Base-by-base conservation (phyloP, 2,797 vertebrate genomes). In the Characodon lateralis region DNA sequence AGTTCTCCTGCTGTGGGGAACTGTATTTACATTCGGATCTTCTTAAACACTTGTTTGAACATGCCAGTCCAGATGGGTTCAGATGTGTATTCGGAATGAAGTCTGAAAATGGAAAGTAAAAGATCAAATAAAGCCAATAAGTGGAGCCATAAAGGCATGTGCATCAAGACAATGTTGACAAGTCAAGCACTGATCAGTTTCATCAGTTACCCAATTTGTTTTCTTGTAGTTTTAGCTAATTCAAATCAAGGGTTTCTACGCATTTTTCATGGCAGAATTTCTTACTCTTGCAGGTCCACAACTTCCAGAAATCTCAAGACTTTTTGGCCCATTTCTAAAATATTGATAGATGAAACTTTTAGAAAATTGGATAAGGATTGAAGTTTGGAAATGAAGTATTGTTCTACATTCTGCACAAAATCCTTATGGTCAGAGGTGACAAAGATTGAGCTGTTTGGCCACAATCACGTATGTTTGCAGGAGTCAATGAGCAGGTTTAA, bases 91-190 rank as follows among this genome's bases (percentile, higher is more conserved):
- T 83, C 82, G 46, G 72, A 89, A 78, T 72, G 76, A 78, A 61
- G 75, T 92, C 95, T 96, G 93, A 68, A 94, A 90, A 74, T 63
- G 59, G 69, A 93, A 83, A 92, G 39, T 86, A 86, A 90, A 77
- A 65, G 6, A 39, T 91, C 53, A 89, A 77, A 18, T 12, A 31
- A 24, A 48, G 22, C 31, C 5, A 61, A 71, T 65, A 35, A 48
- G 39, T 24, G 16, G 7, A 63, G 53, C 18, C 2, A 2, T n/a
- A 24, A 41, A 14, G 0, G 20, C 9, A 2, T 61, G 16, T 41
- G 5, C 22, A 39, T 22, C 31, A 41, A 18, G 2, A 75, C 43
- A 61, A 9, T 4, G 13, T 9, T 24, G 31, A 39, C 24, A 6
- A 20, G 18, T 43, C 4, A 46, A 43, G n/a, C 18, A 28, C 41